Evolutionary conservation across 2,888 invertebrate species (phyloP), one percentile per base, ranked within the genome.

Genomic region (Didymodactylos carnosus): DNA sequence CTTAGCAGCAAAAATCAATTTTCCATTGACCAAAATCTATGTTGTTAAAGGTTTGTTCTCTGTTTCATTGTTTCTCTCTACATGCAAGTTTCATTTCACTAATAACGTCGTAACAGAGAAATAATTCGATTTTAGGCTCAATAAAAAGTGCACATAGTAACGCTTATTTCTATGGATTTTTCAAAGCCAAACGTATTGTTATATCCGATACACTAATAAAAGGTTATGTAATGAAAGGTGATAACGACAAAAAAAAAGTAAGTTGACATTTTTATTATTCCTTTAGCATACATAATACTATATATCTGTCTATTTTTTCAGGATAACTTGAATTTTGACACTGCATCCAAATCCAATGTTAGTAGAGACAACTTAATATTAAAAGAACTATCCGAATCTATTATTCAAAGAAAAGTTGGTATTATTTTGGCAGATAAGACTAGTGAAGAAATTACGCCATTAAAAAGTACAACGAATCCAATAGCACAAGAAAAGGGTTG

Each of bases 71-170:
- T 43, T 43, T 43, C 7, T 16, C 5, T n/a, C 2, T 16, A 16
- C 16, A 46, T 7, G 19, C 23, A 10, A 11, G 5, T 2, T 23
- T 49, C 8, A 13, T 23, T 23, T 14, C 23, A 43, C n/a, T 6
- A 3, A 23, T 23, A 49, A 23, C 25, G 2, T 51, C n/a, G n/a
- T n/a, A n/a, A n/a, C n/a, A n/a, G n/a, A n/a, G n/a, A n/a, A n/a
- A n/a, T n/a, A n/a, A 27, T 25, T 51, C 29, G 5, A 5, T 4
- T 10, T 35, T 62, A 62, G 62, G 87, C 29, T 97, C 97, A 0
- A 95, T 94, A 82, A 86, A 97, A 76, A 95, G 95, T 5, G 90
- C 93, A 0, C 98, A 98, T 80, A 94, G 94, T 81, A 97, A 98
- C 86, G 97, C 97, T 0, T 98, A 97, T 83, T 91, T 97, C 81